Percentiles rank a stretch among this genome's conserved stretches.
These are phyloP conservation scores for Pilophorus perplexus DNA, from an alignment of 2,888 invertebrate species.

Conservation along the genomic window DNA sequence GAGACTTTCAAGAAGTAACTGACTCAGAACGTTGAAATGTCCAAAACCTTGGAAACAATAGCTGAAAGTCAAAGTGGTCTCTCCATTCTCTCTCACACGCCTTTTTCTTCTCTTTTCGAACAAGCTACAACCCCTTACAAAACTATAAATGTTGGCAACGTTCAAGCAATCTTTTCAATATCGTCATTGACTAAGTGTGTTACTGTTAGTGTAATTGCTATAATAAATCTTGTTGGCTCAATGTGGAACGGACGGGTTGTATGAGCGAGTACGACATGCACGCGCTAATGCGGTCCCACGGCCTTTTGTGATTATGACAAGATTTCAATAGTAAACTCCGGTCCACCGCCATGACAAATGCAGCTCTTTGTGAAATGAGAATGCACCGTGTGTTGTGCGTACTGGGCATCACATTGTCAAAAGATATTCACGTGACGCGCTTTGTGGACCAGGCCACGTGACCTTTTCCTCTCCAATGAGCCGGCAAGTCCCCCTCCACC, in stretches of 20 bases:
- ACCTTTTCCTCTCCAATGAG: constrained; percentile 31
- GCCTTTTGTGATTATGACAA: background rate
- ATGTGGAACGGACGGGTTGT: background rate
- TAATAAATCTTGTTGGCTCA: constrained; percentile 2
- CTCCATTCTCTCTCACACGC: too few species aligned
- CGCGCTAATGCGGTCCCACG: constrained; percentile 2
- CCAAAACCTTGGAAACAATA: too few species aligned
- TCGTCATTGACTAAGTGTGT: too few species aligned
- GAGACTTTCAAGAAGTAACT: too few species aligned
- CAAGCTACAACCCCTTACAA: too few species aligned
- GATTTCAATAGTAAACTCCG: constrained; percentile 7
- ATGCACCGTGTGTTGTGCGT: constrained; percentile 6
- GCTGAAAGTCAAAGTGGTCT: too few species aligned
- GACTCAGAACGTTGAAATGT: too few species aligned
- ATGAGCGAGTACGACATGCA: background rate
- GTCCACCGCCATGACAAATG: constrained; percentile 26
- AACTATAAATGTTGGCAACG: too few species aligned
- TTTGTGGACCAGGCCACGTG: constrained; percentile 26
- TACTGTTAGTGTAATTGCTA: background rate
- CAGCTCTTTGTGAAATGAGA: too few species aligned
- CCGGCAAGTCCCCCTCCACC: too few species aligned
- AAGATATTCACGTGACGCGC: constrained; percentile 21
- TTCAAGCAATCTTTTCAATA: too few species aligned
- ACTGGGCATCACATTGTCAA: background rate
- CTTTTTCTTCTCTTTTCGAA: too few species aligned